Conservation (phyloP, 2,888 invertebrate species). For the Orthonychiurus folsomi region DNA sequence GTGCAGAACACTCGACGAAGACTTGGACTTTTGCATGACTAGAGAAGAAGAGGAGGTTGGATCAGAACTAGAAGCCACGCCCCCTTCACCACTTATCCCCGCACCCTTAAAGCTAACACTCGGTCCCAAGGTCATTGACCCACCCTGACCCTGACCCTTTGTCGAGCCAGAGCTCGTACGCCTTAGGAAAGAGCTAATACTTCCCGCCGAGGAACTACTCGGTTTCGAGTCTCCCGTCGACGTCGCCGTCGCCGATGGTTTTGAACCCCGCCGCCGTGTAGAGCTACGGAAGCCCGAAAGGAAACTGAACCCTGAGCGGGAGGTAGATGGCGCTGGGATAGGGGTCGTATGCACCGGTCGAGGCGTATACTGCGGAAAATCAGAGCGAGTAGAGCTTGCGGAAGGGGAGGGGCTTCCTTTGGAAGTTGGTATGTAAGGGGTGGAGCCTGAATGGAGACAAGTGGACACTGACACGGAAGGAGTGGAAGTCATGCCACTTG, state of each 20-base stretch:
- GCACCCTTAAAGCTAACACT: constrained; percentile 8
- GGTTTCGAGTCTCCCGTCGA: neutral
- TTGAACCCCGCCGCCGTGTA: neutral
- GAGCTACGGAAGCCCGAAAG: neutral
- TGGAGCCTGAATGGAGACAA: neutral
- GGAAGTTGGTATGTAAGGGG: neutral
- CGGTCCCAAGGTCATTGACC: neutral
- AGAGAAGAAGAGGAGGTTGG: constrained; percentile 34
- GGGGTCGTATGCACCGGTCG: neutral
- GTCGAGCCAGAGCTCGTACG: neutral
- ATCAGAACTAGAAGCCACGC: neutral
- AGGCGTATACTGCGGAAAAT: neutral
- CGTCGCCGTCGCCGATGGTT: neutral
- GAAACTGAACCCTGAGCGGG: constrained; percentile 4
- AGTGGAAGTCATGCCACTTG: neutral
- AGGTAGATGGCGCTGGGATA: neutral
- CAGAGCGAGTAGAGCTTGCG: neutral
- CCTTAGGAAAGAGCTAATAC: neutral
- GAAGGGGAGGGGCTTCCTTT: neutral
- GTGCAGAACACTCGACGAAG: constrained; percentile 76
- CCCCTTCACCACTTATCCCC: constrained; percentile 1
- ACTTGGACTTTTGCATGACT: constrained; percentile 83
- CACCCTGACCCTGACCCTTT: neutral
- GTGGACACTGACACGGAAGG: neutral
- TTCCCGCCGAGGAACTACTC: neutral